Conservation (phyloP, 2,113 vertebrate genomes). For the Falcunculus frontatus region DNA sequence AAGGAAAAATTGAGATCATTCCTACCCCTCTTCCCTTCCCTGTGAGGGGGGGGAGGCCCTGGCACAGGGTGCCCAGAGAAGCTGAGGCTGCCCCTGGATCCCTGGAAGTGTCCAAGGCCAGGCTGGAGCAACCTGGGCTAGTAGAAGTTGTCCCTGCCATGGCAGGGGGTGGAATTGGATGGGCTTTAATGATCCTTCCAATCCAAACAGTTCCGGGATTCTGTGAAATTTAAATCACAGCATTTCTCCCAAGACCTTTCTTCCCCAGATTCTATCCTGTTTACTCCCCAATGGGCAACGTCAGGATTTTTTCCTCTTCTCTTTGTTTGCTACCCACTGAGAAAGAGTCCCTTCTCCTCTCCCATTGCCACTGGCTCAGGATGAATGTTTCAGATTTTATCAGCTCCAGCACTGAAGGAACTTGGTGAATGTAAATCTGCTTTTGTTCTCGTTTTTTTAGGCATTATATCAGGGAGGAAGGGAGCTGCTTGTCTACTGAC, state of each 20-base stretch:
- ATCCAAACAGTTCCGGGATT: not conserved
- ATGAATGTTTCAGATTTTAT: not conserved
- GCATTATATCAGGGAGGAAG: not conserved
- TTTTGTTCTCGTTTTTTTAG: not conserved
- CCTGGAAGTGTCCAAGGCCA: not conserved
- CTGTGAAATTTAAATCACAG: not conserved
- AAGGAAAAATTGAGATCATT: not conserved
- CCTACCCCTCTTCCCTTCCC: not conserved
- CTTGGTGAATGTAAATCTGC: not conserved
- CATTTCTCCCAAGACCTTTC: not conserved
- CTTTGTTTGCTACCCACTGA: not conserved
- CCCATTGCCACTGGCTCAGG: not conserved
- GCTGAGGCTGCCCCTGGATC: not conserved
- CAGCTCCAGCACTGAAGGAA: not conserved
- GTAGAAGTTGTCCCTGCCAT: not conserved
- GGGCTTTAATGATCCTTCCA: not conserved
- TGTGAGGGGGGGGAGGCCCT: not conserved
- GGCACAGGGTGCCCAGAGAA: not conserved
- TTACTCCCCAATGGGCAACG: not conserved
- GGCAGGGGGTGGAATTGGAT: not conserved
- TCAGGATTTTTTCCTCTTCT: not conserved
- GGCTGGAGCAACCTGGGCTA: fast-evolving
- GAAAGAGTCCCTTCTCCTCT: not conserved
- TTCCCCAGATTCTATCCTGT: not conserved
- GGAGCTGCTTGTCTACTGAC: not conserved